Evolutionary conservation across 2,797 vertebrate genomes (phyloP).

Genomic region (Distichodus sexfasciatus): DNA sequence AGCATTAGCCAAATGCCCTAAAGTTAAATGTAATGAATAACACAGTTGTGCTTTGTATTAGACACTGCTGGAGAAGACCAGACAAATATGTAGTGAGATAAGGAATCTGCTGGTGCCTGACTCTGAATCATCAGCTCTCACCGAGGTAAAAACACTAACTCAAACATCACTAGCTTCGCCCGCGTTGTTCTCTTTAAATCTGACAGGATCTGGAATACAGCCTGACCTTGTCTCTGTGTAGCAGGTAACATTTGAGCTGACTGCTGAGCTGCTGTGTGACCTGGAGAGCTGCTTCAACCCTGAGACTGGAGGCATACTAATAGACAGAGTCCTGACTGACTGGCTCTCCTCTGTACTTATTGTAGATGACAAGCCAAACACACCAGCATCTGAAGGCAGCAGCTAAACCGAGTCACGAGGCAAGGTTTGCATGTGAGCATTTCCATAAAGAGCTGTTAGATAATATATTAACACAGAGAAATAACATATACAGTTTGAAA

Average conservation of each 20-base stretch:
- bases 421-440: too few species aligned
- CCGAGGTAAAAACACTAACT: constrained; percentile 65
- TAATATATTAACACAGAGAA: too few species aligned
- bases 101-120: constrained; percentile 60
- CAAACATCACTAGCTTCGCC: neutral
- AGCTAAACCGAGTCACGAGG: too few species aligned
- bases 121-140: constrained; percentile 48
- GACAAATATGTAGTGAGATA: constrained; percentile 73
- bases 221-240: neutral
- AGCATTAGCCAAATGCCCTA: too few species aligned
- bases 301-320: constrained; percentile 67
- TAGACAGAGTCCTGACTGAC: constrained; percentile 65
- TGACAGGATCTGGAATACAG: too few species aligned
- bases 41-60: constrained; percentile 10
- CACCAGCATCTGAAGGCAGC: too few species aligned
- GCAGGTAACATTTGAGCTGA: constrained; percentile 78
- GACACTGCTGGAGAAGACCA: constrained; percentile 65
- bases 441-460: too few species aligned
- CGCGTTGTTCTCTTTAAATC: neutral
- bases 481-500: too few species aligned
- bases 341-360: constrained; percentile 77
- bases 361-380: neutral
- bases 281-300: constrained; percentile 81
- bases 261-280: constrained; percentile 63
- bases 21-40: constrained; percentile 2